Percentiles rank a stretch among this genome's conserved stretches.
phyloP scores from a whole-genome alignment of 2,888 invertebrate species.

The Cetonia aurata region DNA sequence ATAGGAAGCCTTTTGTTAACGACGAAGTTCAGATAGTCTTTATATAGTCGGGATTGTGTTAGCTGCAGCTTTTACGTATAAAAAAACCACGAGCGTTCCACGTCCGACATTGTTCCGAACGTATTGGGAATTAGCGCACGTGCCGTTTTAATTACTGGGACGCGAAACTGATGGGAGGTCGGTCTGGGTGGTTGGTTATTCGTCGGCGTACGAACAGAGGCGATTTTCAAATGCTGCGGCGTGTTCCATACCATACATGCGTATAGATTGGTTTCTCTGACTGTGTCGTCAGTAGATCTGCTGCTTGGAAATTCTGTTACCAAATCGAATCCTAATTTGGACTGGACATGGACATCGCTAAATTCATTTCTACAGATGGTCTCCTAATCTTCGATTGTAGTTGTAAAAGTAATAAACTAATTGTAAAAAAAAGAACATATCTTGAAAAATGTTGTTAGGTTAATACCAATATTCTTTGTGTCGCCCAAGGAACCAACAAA shows the following conservation, averaged over 20 bases:
- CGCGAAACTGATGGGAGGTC: conserved; percentile 4
- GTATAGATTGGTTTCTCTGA: conserved; percentile 18
- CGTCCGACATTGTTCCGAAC: conserved; percentile 21
- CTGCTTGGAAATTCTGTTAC: conserved; percentile 5
- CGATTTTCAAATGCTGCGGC: conserved; percentile 2
- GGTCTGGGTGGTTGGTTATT: neutral
- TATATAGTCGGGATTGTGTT: neutral
- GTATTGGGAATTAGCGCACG: conserved; percentile 33
- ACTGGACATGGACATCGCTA: neutral
- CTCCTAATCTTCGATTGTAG: no score
- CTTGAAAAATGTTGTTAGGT: no score
- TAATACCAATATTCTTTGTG: no score
- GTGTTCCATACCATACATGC: neutral
- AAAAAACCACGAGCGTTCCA: conserved; percentile 14
- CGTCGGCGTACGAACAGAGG: neutral
- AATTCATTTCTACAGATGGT: no score
- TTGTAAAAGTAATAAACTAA: no score
- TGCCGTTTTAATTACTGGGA: conserved; percentile 35
- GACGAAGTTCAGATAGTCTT: conserved; percentile 1
- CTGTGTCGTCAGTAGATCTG: neutral
- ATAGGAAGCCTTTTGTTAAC: conserved; percentile 16
- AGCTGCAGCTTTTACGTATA: conserved; percentile 21
- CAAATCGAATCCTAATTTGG: conserved; percentile 1
- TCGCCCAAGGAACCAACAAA: no score
- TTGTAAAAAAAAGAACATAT: no score